Conservation (phyloP, 2,888 invertebrate species). For the Hydraecia micacea region DNA sequence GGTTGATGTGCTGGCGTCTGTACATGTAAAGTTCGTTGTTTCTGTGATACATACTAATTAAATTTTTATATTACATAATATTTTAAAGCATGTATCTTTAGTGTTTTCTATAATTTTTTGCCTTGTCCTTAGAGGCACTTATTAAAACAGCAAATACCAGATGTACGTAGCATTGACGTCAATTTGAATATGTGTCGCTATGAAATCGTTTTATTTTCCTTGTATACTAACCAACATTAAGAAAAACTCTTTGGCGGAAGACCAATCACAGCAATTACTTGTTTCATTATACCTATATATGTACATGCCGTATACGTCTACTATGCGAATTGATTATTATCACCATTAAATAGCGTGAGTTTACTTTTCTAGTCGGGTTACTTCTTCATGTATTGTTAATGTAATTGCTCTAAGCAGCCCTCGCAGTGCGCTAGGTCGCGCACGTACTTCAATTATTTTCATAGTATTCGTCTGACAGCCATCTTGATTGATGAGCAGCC, state of each 20-base stretch:
- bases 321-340: background rate
- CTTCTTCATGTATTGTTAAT: conserved; percentile 18
- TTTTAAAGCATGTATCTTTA: conserved; percentile 13
- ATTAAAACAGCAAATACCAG: conserved; percentile 43
- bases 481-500: conserved; percentile 56
- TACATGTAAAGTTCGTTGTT: background rate
- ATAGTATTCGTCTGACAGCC: conserved; percentile 41
- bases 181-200: conserved; percentile 13
- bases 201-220: conserved; percentile 25
- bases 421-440: conserved; percentile 60
- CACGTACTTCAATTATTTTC: conserved; percentile 48
- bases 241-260: background rate
- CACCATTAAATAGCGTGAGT: conserved; percentile 25
- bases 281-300: conserved; percentile 1
- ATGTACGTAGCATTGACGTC: conserved; percentile 37
- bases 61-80: conserved; percentile 18
- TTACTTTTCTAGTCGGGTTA: conserved; percentile 13
- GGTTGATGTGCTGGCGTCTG: no score
- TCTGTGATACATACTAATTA: background rate
- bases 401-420: conserved; percentile 24
- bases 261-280: background rate
- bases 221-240: conserved; percentile 9
- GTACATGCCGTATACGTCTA: background rate
- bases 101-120: background rate
- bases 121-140: conserved; percentile 13